Evolutionary conservation across 2,113 vertebrate species (phyloP).

Genomic region (Acinonyx jubatus): DNA sequence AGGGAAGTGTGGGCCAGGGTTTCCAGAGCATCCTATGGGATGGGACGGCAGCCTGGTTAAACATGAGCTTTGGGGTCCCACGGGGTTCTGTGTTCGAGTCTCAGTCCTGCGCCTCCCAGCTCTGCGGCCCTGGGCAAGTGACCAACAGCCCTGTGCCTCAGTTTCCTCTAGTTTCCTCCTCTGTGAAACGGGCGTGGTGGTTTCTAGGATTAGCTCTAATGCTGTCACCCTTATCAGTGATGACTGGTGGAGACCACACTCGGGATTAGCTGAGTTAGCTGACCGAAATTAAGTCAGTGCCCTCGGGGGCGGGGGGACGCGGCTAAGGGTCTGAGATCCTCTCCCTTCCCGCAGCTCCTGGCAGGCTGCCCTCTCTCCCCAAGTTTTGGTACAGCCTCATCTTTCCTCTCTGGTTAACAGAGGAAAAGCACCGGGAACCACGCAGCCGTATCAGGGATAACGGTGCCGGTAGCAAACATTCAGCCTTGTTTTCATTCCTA

Average conservation of each 20-base stretch:
- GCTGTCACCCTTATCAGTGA: fast-evolving
- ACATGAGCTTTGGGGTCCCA: not conserved
- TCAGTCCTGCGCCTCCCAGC: not conserved
- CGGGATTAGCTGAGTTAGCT: not conserved
- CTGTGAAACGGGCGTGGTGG: fast-evolving
- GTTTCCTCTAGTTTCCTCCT: not conserved
- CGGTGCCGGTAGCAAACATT: fast-evolving
- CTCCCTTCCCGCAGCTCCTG: not conserved
- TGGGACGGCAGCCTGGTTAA: fast-evolving
- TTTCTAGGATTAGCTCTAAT: fast-evolving
- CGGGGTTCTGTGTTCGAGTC: not conserved
- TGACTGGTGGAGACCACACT: fast-evolving
- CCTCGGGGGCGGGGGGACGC: not conserved
- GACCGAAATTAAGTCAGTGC: not conserved
- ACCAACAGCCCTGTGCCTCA: not conserved
- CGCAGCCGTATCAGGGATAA: fast-evolving
- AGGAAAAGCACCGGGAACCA: fast-evolving
- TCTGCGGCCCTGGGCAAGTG: not conserved
- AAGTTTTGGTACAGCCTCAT: fast-evolving
- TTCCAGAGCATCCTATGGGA: fast-evolving
- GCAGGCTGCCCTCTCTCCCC: not conserved
- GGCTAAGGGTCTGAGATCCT: fast-evolving
- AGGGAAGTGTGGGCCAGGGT: fast-evolving
- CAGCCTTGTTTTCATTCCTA: fast-evolving
- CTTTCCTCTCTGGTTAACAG: not conserved